A percentile compares a stretch with the other conserved stretches of the same genome.
Conservation (phyloP, 2,888 invertebrate genomes). For the Phania funesta region DNA sequence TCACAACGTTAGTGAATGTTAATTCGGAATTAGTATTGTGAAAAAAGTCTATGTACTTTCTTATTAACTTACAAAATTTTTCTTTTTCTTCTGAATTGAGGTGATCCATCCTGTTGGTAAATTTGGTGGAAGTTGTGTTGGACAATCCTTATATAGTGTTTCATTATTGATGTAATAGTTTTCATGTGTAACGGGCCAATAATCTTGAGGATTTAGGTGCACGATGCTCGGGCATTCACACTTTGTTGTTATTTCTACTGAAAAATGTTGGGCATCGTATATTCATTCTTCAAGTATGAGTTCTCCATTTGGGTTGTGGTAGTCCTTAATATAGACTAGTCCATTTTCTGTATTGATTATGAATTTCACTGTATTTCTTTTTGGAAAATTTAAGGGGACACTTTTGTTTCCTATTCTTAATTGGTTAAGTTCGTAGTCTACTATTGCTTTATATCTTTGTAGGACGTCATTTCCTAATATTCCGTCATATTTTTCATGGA, state of each 20-base stretch:
- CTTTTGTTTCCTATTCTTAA: not conserved
- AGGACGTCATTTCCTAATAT: constrained; percentile 7
- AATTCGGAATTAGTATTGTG: constrained; percentile 43
- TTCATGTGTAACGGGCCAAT: not conserved
- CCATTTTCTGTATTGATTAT: not conserved
- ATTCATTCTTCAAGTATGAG: constrained; percentile 1
- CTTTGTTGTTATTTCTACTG: not conserved
- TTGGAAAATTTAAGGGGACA: not conserved
- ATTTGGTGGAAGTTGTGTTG: too few relatives aligned
- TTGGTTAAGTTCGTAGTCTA: not conserved
- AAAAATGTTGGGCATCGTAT: constrained; percentile 12
- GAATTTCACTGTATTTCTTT: not conserved
- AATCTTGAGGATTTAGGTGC: not conserved
- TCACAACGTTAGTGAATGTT: constrained; percentile 44
- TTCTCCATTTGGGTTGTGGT: not conserved
- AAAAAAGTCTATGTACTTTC: constrained; percentile 18
- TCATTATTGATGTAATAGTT: too few relatives aligned
- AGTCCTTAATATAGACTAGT: constrained; percentile 1
- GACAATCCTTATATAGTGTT: too few relatives aligned
- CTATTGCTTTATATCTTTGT: not conserved
- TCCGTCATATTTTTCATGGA: not conserved
- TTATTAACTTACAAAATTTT: constrained; percentile 13
- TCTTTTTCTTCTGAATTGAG: constrained; percentile 24
- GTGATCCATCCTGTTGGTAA: constrained; percentile 19
- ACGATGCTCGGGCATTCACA: not conserved